Evolutionary conservation across 2,113 vertebrate species (phyloP), one percentile per base, ranked within the genome.

Genomic region (Stegostoma tigrinum): DNA sequence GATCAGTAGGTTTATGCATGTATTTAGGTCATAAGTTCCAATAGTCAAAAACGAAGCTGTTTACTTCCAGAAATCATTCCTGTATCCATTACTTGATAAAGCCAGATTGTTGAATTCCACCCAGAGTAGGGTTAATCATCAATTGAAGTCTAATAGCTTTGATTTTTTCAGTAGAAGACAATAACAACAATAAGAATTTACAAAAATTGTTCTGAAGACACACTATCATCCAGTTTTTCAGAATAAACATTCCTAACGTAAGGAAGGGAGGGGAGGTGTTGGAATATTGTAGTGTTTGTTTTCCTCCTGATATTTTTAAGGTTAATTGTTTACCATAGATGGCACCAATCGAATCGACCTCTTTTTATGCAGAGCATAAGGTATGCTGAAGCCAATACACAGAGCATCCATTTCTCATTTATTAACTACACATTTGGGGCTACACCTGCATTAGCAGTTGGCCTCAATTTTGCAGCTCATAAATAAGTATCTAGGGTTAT

Each of bases 241-340:
- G 94, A 95, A 75, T 95, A 95, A 72, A 72, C 42, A 52, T 75
- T 45, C 34, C 5, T 52, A 70, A 94, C 68, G 34, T 72, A 70
- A 52, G 48, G 34, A 70, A 52, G 52, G 10, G 55, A 0, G 55
- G 72, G 27, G 68, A 95, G 94, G 14, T 30, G 14, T 7, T 72
- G 94, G 72, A 95, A 72, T 8, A 27, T 72, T 70, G 17, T 45
- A 68, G 42, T 94, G n/a, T 94, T 94, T 95, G 42, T 94, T 94
- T 67, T 45, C 45, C 14, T 72, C 52, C 30, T 48, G 45, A 95
- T 52, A 52, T 72, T 27, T 72, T 72, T 68, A 12, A 75, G 72
- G 23, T 95, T 68, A 14, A 95, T 72, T 68, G 27, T 10, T 70
- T 68, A 42, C 17, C 72, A 75, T 75, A 12, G 72, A 12, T 30